Base-by-base conservation (phyloP, 1,140 invertebrate species). In the Latrodectus geometricus region DNA sequence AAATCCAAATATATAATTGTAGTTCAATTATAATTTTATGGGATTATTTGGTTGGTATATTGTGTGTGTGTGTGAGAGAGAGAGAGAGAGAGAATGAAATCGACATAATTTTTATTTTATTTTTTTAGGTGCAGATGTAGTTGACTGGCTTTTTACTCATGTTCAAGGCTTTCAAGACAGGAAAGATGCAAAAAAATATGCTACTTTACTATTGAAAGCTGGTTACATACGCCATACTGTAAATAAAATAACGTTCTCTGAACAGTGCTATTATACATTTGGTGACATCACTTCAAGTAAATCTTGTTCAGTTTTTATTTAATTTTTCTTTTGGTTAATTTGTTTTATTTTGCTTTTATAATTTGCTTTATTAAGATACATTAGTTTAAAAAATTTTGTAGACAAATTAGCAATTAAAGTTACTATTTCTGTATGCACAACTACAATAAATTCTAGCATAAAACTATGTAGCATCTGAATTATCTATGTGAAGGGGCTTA, bases 241-340 rank as follows among this genome's bases (percentile, higher is more conserved):
- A 61, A 99, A 99, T 92, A 99, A 99, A 92, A 95, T 98, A 83
- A 99, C 97, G 76, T 99, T 99, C 92, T 98, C 96, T 15, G 98
- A 99, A 92, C 98, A 99, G 92, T 99, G 98, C 91, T 99, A 99
- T 92, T 99, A 99, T 91, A 95, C 99, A 88, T 98, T 99, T 89
- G 97, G 97, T 20, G 95, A 96, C 89, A 78, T 92, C 2, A 86
- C 90, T 76, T 75, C 77, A 65, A 88, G 89, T 89, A 88, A 88
- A 83, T 76, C 54, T 11, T 69, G 4, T 20, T 69, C 17, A 69
- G 12, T 69, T 69, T 12, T 20, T 69, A 69, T 69, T 61, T 14
- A 14, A 14, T 61, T 61, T 61, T 61, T 17, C 54, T 61, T 61
- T 61, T 61, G 17, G 17, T 17, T 61, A 17, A 61, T 61, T 11